phyloP scores from a whole-genome alignment of 2,797 vertebrate species.

The Propithecus deckenii region DNA sequence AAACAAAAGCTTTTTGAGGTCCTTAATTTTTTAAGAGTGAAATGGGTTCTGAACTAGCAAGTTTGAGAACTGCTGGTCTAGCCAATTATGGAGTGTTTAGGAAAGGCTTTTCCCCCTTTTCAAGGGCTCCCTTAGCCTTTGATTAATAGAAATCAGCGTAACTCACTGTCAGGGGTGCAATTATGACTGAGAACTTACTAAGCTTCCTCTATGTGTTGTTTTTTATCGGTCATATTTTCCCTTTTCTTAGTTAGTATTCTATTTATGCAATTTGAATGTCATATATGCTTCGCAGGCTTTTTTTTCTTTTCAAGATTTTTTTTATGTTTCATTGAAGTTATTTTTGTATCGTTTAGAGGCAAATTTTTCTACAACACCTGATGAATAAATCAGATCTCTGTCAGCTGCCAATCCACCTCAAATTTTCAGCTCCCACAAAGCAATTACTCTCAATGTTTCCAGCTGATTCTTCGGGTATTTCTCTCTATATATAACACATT shows the following conservation, averaged over 20 bases:
- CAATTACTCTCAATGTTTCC: background rate
- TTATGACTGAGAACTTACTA: background rate
- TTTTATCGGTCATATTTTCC: background rate
- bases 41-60: background rate
- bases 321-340: background rate
- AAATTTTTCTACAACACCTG: background rate
- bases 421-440: background rate
- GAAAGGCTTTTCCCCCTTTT: background rate
- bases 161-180: background rate
- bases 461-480: background rate
- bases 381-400: background rate
- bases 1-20: background rate
- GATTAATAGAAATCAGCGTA: background rate
- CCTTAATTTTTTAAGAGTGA: background rate
- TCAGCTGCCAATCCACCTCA: background rate
- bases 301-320: background rate
- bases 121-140: background rate
- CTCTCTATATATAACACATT: background rate
- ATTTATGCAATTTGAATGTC: background rate
- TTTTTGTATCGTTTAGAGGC: background rate
- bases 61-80: background rate
- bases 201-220: background rate
- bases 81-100: accelerated
- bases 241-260: background rate
- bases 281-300: background rate